Evolutionary conservation across 2,888 invertebrate genomes (phyloP).

Genomic region (Tineola bisselliella): DNA sequence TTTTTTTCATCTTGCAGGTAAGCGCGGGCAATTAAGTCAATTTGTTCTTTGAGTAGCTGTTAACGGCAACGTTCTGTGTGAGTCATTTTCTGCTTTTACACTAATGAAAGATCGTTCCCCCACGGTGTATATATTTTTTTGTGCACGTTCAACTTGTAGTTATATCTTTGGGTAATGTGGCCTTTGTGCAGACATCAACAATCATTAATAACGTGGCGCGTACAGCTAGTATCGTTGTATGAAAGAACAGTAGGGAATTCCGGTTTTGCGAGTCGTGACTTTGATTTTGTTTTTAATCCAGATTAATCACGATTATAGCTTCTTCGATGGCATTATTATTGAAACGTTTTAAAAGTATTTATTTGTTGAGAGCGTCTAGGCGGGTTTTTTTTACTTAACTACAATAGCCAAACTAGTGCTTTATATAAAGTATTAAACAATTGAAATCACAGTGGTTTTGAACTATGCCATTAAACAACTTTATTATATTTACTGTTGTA

Average conservation of each 20-base stretch:
- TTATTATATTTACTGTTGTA: no score
- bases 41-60: not conserved
- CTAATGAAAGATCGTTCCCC: constrained; percentile 7
- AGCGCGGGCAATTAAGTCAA: not conserved
- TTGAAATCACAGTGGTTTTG: no score
- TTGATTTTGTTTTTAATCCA: not conserved
- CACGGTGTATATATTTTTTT: not conserved
- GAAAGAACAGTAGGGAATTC: not conserved
- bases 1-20: constrained; percentile 4
- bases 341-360: not conserved
- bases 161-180: not conserved
- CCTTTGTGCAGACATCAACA: not conserved
- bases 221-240: not conserved
- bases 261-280: not conserved
- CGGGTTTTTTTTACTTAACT: no score
- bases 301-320: not conserved
- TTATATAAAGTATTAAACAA: no score
- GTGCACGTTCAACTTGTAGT: not conserved
- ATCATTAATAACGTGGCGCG: not conserved
- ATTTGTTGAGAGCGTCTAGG: not conserved
- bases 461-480: no score
- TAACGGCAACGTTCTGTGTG: not conserved
- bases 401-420: no score
- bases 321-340: not conserved
- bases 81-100: constrained; percentile 7